Base-by-base conservation (phyloP, 2,113 vertebrate genomes). In the Ciconia stormi region DNA sequence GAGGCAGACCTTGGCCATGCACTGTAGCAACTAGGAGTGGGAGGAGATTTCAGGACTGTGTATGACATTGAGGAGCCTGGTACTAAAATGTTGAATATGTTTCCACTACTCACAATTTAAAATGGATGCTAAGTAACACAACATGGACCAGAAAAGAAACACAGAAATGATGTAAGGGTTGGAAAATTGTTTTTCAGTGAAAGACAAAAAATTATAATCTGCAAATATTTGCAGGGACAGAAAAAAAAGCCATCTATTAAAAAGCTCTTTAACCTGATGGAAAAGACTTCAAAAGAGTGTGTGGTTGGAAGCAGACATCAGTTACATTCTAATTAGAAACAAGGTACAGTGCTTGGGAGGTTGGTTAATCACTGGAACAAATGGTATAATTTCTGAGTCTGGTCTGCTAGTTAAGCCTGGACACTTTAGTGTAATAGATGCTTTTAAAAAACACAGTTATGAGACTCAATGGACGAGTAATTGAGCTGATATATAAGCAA, bases 291-390 rank as follows among this genome's bases (percentile, higher is more conserved):
- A 59, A 52, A 83, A 65, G 7, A 46, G 3, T 56, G 32, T 19
- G 23, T 23, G 10, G 38, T 20, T 65, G 38, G 50, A 84, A 94
- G 36, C 18, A 92, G 82, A 50, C 42, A 91, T 67, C 38, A 82
- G 47, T 84, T 89, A 19, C 21, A 49, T 71, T 58, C 71, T 87
- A 92, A 96, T 87, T 84, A 89, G 59, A 70, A 93, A 38, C 9
- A 78, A 90, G 83, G 77, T 91, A 65, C 77, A 67, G 30, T 63
- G 38, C 38, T 89, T 69, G 40, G 17, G 53, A 86, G 76, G 53
- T 44, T 95, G 81, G 69, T 84, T 91, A 89, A 89, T 22, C 83
- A 84, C 55, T 72, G 77, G 89, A 93, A 94, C n/a, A 93, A 94
- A 91, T 55, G 16, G 46, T 59, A 10, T 74, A n/a, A 79, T 91